Evolutionary conservation across 2,113 vertebrate species (phyloP).

Genomic region (Hypocryptadius cinnamomeus): DNA sequence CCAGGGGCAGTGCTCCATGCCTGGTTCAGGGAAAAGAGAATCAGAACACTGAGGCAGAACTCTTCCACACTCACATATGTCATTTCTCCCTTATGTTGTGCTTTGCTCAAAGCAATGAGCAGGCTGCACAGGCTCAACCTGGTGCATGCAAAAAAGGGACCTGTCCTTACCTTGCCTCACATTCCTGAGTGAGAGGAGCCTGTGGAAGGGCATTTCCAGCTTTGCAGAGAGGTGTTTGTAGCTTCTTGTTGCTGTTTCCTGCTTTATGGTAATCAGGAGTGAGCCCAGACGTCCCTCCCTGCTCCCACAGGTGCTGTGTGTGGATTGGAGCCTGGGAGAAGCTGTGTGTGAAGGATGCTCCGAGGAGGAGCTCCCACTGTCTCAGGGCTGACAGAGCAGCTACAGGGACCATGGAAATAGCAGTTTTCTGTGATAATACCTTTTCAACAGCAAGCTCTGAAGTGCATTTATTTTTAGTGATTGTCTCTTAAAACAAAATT

Average conservation of each 20-base stretch:
- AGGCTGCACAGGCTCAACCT: not conserved
- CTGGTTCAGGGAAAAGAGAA: not conserved
- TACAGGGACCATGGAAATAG: not conserved
- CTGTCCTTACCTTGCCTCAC: not conserved
- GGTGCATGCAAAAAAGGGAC: not conserved
- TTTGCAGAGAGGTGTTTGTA: not conserved
- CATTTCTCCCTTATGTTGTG: not conserved
- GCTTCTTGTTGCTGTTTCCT: not conserved
- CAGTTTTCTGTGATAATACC: slow-evolving; percentile 1
- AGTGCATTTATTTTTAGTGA: slow-evolving; percentile 4
- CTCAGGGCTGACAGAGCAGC: not conserved
- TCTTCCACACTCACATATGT: not conserved
- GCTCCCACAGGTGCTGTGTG: not conserved
- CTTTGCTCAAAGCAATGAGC: not conserved
- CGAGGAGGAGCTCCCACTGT: not conserved
- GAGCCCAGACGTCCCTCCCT: not conserved
- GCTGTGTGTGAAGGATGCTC: not conserved
- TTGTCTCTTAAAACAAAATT: slow-evolving; percentile 33
- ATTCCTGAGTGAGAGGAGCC: accelerated
- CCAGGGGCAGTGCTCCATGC: not conserved
- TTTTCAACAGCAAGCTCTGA: not conserved
- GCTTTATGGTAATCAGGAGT: not conserved
- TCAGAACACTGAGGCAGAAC: not conserved
- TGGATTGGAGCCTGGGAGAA: not conserved
- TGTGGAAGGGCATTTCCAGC: not conserved